phyloP scores from a whole-genome alignment of 1,140 invertebrate species.

The Neodiprion lecontei region DNA sequence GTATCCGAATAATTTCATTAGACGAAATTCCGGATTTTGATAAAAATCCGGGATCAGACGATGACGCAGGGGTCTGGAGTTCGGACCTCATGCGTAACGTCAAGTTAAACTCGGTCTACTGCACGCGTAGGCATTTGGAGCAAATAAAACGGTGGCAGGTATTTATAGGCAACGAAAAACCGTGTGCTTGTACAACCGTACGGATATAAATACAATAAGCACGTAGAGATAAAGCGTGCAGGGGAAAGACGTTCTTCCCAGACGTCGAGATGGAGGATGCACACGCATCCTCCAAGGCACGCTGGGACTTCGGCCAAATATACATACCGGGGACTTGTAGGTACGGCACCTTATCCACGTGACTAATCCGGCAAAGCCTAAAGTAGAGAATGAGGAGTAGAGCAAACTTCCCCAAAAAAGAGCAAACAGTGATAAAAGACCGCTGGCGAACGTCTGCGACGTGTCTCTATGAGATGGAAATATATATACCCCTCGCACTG shows the following conservation, averaged over 20 bases:
- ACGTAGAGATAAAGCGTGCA: no score
- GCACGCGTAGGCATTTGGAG: no score
- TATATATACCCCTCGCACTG: conserved; percentile 30
- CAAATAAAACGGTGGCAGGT: no score
- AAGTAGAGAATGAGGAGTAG: not conserved
- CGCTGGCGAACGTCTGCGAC: not conserved
- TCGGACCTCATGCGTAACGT: no score
- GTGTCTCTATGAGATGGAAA: not conserved
- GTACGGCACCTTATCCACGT: not conserved
- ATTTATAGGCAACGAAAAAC: not conserved
- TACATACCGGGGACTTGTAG: not conserved
- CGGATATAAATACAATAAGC: no score
- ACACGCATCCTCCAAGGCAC: not conserved
- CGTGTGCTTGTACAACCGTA: not conserved
- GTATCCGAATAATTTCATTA: no score
- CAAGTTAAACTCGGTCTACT: no score
- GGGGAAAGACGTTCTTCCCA: not conserved
- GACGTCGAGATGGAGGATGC: not conserved
- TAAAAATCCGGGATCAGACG: no score
- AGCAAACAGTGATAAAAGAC: not conserved
- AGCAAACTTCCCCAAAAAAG: not conserved
- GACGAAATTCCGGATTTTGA: no score
- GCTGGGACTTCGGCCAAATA: not conserved
- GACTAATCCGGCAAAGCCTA: not conserved
- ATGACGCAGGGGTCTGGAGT: no score